A percentile compares a stretch with the other conserved stretches of the same genome.
Conservation (phyloP, 1,140 invertebrate species). For the Phenacoccus solenopsis region DNA sequence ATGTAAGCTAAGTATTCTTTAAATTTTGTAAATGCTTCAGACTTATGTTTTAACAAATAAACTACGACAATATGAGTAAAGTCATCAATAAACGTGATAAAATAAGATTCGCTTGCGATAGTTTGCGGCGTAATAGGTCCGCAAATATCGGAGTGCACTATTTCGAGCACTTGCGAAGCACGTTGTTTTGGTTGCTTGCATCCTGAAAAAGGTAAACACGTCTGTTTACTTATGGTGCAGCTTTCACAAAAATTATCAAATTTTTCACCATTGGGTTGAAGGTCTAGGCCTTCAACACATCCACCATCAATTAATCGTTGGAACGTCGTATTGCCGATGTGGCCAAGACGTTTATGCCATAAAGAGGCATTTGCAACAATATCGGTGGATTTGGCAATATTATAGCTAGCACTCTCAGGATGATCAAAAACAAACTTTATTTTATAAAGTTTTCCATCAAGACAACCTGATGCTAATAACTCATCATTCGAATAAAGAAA, state of each 20-base stretch:
- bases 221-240: slow-evolving; percentile 5
- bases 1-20: slow-evolving; percentile 18
- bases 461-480: no score
- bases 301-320: no score
- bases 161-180: slow-evolving; percentile 27
- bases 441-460: no score
- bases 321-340: neutral
- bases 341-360: slow-evolving; percentile 8
- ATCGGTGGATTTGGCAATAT: no score
- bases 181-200: slow-evolving; percentile 23
- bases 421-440: no score
- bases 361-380: neutral
- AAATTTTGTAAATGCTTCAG: slow-evolving; percentile 14
- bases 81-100: slow-evolving; percentile 33
- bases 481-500: no score
- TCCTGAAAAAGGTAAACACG: slow-evolving; percentile 24
- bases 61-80: slow-evolving; percentile 31
- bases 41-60: slow-evolving; percentile 24
- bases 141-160: slow-evolving; percentile 33
- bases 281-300: no score
- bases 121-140: slow-evolving; percentile 31
- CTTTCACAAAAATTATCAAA: slow-evolving; percentile 3
- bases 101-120: slow-evolving; percentile 29
- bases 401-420: no score
- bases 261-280: no score